Conservation (phyloP, 2,888 invertebrate species). For the Drosophila ustulata region DNA sequence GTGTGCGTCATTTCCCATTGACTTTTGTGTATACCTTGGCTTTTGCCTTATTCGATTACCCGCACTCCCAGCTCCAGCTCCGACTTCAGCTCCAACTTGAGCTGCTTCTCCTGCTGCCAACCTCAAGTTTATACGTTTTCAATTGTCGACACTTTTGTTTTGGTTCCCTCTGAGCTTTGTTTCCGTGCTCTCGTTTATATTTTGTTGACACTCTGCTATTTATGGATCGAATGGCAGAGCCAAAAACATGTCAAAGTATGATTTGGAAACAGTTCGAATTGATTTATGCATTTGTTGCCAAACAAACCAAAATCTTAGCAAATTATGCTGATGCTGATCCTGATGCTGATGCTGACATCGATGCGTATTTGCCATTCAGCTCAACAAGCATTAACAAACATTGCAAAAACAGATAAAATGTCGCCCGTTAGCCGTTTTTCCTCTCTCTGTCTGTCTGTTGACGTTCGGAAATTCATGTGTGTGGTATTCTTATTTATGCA, state of each 20-base stretch:
- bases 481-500: not conserved
- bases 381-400: slow-evolving; percentile 29
- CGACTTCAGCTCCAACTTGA: not conserved
- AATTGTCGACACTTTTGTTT: slow-evolving; percentile 35
- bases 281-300: slow-evolving; percentile 60
- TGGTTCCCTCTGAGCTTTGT: slow-evolving; percentile 18
- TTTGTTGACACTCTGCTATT: slow-evolving; percentile 63
- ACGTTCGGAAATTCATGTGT: slow-evolving; percentile 2
- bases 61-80: slow-evolving; percentile 6
- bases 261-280: slow-evolving; percentile 46
- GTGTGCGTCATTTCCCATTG: slow-evolving; percentile 36
- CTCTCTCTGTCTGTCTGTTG: not conserved
- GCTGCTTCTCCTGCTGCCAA: not conserved
- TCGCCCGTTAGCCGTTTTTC: not conserved
- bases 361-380: slow-evolving; percentile 38
- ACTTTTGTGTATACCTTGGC: slow-evolving; percentile 44
- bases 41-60: slow-evolving; percentile 38
- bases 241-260: slow-evolving; percentile 59
- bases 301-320: slow-evolving; percentile 22
- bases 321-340: slow-evolving; percentile 2
- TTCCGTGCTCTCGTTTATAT: slow-evolving; percentile 32
- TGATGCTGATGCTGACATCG: slow-evolving; percentile 21
- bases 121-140: slow-evolving; percentile 39
- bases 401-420: slow-evolving; percentile 17
- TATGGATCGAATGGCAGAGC: slow-evolving; percentile 34